Conservation (phyloP, 2,888 invertebrate genomes). For the Drymonia ruficornis region DNA sequence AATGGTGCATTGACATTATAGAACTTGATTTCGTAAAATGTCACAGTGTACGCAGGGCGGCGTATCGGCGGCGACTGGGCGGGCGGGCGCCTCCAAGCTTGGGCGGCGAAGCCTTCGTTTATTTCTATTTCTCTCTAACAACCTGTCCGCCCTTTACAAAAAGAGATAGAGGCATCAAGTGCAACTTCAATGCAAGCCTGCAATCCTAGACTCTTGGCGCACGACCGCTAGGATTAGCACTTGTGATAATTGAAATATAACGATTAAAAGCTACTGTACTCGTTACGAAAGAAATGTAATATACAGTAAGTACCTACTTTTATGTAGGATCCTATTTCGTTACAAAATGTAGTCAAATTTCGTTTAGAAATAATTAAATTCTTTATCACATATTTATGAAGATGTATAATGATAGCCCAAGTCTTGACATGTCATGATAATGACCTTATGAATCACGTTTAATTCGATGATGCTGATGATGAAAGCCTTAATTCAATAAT, state of each 20-base stretch:
- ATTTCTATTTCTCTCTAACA: slow-evolving; percentile 63
- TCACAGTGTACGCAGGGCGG: slow-evolving; percentile 60
- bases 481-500: slow-evolving; percentile 10
- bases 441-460: not conserved
- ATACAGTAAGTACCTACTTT: too few species aligned
- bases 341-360: too few species aligned
- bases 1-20: slow-evolving; percentile 30
- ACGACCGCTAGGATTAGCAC: slow-evolving; percentile 39
- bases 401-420: too few species aligned
- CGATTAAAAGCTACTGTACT: too few species aligned
- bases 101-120: slow-evolving; percentile 68
- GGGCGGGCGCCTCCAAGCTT: slow-evolving; percentile 71
- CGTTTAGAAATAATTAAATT: too few species aligned
- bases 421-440: too few species aligned
- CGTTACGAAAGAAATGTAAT: too few species aligned
- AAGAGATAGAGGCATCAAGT: slow-evolving; percentile 57
- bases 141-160: slow-evolving; percentile 35
- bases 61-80: slow-evolving; percentile 72
- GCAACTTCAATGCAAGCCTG: slow-evolving; percentile 62
- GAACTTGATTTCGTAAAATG: slow-evolving; percentile 26
- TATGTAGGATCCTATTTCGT: too few species aligned
- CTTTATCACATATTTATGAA: too few species aligned
- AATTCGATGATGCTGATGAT: not conserved
- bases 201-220: slow-evolving; percentile 44
- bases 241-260: slow-evolving; percentile 33